These are phyloP conservation scores for Polymixis flavicincta DNA, from an alignment of 2,888 invertebrate genomes.

Conservation along the genomic window DNA sequence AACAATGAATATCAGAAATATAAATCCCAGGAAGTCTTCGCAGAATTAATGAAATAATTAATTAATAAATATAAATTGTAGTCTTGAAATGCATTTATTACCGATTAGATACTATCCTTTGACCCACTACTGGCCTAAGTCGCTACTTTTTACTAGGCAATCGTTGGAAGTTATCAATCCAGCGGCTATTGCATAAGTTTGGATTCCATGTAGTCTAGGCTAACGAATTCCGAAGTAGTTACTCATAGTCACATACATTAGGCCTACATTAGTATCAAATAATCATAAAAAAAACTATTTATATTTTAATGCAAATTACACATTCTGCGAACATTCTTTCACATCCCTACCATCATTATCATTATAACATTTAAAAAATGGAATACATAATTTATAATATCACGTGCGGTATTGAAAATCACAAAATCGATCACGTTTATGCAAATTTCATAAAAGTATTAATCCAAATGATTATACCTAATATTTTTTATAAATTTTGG, in stretches of 20 bases:
- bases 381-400: slow-evolving; percentile 18
- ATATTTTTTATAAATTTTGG: no score
- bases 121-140: background rate
- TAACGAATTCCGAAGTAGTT: slow-evolving; percentile 12
- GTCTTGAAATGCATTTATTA: background rate
- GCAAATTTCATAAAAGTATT: background rate
- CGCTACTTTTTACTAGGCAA: background rate
- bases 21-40: background rate
- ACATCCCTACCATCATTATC: slow-evolving; percentile 26
- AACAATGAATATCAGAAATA: background rate
- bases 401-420: slow-evolving; percentile 11
- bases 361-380: slow-evolving; percentile 3
- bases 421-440: slow-evolving; percentile 3
- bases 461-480: background rate
- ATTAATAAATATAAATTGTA: background rate
- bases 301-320: slow-evolving; percentile 10
- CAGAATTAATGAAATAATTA: no score
- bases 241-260: slow-evolving; percentile 1
- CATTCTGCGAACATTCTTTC: background rate
- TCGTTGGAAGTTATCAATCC: slow-evolving; percentile 13
- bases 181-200: background rate
- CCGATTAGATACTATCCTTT: background rate
- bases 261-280: background rate
- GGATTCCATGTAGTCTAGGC: background rate
- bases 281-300: background rate